These are phyloP conservation scores for Ascaphus truei DNA, from an alignment of 2,113 vertebrate species.

Conservation along the genomic window DNA sequence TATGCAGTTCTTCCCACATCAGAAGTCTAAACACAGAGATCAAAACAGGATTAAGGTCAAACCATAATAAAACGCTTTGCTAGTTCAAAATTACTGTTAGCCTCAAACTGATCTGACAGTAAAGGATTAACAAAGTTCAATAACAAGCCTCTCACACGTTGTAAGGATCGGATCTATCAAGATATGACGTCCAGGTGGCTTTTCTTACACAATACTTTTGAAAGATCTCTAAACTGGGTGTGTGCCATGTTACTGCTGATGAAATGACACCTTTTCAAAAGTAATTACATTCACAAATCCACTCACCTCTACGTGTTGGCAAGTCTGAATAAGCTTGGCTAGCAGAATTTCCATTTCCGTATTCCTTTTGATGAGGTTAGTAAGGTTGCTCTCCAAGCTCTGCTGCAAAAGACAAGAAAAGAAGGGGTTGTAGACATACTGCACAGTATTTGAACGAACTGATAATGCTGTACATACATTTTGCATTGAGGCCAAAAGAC, in stretches of 20 bases:
- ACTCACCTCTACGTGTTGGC: constrained; percentile 96
- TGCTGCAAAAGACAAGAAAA: constrained; percentile 73
- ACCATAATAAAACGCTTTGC: too few relatives aligned
- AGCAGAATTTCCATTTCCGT: constrained; percentile 94
- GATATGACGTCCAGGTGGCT: not conserved
- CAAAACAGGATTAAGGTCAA: too few relatives aligned
- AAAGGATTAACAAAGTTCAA: not conserved
- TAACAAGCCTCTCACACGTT: too few relatives aligned
- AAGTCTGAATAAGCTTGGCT: constrained; percentile 96
- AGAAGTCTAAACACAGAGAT: too few relatives aligned
- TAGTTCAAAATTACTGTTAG: too few relatives aligned
- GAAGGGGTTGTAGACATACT: not conserved
- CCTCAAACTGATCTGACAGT: not conserved
- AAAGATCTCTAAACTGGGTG: not conserved
- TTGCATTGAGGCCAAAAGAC: too few relatives aligned
- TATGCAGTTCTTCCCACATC: too few relatives aligned
- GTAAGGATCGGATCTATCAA: not conserved
- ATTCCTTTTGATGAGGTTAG: constrained; percentile 96
- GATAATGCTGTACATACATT: not conserved
- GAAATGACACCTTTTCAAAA: not conserved
- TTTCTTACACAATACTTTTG: not conserved
- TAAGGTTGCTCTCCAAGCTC: constrained; percentile 92
- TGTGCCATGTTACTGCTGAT: not conserved
- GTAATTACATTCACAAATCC: not conserved
- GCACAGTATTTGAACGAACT: too few relatives aligned